A percentile compares a stretch with the other conserved stretches of the same genome.
Evolutionary conservation across 2,797 vertebrate genomes (phyloP).

Genomic region (Phalloptychus januarius): DNA sequence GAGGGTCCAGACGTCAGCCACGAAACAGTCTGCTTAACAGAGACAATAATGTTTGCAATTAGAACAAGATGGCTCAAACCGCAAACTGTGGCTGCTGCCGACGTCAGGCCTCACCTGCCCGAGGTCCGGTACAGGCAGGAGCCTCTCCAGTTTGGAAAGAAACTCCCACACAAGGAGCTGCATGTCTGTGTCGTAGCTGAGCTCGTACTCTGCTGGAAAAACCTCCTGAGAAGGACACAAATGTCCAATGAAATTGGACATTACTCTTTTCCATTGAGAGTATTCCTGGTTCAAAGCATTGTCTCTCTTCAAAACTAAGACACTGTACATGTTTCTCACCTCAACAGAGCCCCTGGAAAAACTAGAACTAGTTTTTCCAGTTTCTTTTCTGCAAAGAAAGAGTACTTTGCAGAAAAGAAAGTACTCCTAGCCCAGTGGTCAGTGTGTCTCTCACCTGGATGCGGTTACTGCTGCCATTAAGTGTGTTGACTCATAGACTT

Average conservation of each 20-base stretch:
- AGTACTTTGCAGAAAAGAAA: no score
- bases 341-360: not conserved
- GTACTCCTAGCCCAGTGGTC: not conserved
- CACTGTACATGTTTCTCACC: no score
- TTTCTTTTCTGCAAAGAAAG: no score
- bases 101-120: conserved; percentile 50
- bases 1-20: conserved; percentile 70
- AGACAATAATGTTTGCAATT: conserved; percentile 1
- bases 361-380: not conserved
- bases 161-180: conserved; percentile 72
- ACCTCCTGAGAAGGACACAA: conserved; percentile 56
- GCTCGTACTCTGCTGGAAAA: conserved; percentile 62
- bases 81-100: not conserved
- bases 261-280: not conserved
- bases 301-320: not conserved
- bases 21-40: conserved; percentile 50
- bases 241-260: not conserved
- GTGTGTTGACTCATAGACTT: not conserved
- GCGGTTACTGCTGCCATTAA: not conserved
- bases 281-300: not conserved
- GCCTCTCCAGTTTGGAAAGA: conserved; percentile 70
- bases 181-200: conserved; percentile 62
- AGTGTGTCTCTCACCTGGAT: no score
- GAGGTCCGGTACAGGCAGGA: conserved; percentile 69
- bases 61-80: not conserved